phyloP scores from a whole-genome alignment of 1,140 invertebrate species.

The Zaprionus taronus region DNA sequence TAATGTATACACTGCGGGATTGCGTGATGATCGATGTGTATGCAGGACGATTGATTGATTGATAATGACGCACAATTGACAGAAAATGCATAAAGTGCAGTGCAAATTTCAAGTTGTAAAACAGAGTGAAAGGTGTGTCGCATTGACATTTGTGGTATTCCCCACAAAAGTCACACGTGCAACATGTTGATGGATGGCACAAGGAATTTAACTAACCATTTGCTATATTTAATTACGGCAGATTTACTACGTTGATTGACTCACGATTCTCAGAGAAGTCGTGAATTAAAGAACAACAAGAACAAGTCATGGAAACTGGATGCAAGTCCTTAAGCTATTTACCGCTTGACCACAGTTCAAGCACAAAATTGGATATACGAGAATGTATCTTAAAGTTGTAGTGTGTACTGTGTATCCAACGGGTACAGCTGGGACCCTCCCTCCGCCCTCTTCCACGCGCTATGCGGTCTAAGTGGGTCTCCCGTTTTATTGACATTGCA shows the following conservation, averaged over 20 bases:
- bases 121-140: neutral
- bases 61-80: conserved; percentile 10
- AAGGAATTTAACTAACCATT: too few relatives aligned
- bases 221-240: conserved; percentile 5
- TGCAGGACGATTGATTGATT: conserved; percentile 26
- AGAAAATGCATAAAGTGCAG: conserved; percentile 2
- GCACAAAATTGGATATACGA: conserved; percentile 16
- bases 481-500: conserved; percentile 61
- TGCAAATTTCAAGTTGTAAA: neutral
- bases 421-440: neutral
- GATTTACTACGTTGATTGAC: neutral
- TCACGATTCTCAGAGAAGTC: neutral
- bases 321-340: conserved; percentile 27
- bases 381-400: conserved; percentile 20
- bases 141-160: neutral
- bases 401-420: conserved; percentile 1
- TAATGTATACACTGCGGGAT: conserved; percentile 13
- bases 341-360: conserved; percentile 16
- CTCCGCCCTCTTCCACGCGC: neutral
- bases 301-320: neutral
- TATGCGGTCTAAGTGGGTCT: neutral
- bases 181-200: neutral
- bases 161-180: neutral
- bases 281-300: neutral
- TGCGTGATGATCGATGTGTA: conserved; percentile 26